These are phyloP conservation scores for Ophion obscuratus DNA, from an alignment of 2,888 invertebrate species.

Conservation along the genomic window DNA sequence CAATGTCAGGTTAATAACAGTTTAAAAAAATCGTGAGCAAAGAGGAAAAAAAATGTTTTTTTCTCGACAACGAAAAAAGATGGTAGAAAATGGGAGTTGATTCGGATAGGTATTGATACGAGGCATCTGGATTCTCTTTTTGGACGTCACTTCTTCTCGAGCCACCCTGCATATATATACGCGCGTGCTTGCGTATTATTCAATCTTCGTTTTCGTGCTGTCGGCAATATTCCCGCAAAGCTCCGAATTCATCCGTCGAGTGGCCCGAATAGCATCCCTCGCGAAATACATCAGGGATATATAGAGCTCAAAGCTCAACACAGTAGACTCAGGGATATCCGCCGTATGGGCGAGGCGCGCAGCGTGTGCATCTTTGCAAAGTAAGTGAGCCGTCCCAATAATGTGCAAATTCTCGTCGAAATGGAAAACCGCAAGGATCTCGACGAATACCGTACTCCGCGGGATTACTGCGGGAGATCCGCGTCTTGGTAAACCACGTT, in stretches of 20 bases:
- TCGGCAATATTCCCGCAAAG: neutral
- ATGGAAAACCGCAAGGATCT: conserved; percentile 33
- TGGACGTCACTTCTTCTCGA: neutral
- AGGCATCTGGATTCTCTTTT: neutral
- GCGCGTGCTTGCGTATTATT: neutral
- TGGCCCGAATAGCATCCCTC: neutral
- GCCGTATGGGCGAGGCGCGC: neutral
- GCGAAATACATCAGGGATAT: neutral
- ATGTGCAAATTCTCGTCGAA: conserved; percentile 40
- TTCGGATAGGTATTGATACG: neutral
- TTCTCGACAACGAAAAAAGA: neutral
- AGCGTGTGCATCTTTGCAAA: conserved; percentile 34
- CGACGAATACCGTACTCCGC: neutral
- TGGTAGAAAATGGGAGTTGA: neutral
- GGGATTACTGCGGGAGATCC: conserved; percentile 32
- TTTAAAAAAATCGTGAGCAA: no score
- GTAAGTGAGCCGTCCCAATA: conserved; percentile 37
- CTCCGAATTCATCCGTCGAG: conserved; percentile 4
- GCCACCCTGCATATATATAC: neutral
- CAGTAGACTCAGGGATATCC: neutral
- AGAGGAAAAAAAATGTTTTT: neutral
- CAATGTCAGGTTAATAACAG: no score
- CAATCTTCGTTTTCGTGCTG: neutral
- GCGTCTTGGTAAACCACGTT: conserved; percentile 48
- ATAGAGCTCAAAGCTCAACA: conserved; percentile 28